These are phyloP conservation scores for Craseonycteris thonglongyai DNA, from an alignment of 2,113 vertebrate species.

Conservation along the genomic window DNA sequence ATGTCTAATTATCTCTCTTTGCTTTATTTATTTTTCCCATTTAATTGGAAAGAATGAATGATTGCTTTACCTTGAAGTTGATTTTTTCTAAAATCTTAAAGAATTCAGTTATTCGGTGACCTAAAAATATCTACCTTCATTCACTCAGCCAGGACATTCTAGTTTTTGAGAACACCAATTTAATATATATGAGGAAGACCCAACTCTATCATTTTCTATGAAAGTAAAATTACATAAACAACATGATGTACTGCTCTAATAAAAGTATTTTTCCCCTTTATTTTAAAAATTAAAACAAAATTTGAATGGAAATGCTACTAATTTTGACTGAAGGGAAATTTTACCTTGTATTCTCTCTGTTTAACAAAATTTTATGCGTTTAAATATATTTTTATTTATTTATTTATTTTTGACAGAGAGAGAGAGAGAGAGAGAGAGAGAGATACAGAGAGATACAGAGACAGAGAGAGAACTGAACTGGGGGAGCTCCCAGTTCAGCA, in stretches of 20 bases:
- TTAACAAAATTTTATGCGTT: neutral
- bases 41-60: neutral
- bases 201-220: neutral
- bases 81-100: slow-evolving; percentile 22
- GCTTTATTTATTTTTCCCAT: neutral
- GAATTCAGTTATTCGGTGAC: neutral
- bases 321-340: neutral
- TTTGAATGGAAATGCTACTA: neutral
- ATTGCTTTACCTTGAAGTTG: neutral
- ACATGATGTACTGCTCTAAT: neutral
- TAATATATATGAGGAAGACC: neutral
- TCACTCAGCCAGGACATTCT: neutral
- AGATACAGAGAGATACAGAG: no score
- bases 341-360: neutral
- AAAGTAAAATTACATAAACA: neutral
- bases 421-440: no score
- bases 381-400: no score
- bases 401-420: no score
- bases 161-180: neutral
- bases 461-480: no score
- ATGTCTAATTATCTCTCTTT: neutral
- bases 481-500: no score
- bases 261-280: neutral
- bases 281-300: neutral
- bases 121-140: neutral